Evolutionary conservation across 2,113 vertebrate genomes (phyloP).

Genomic region (Nothoprocta perdicaria): DNA sequence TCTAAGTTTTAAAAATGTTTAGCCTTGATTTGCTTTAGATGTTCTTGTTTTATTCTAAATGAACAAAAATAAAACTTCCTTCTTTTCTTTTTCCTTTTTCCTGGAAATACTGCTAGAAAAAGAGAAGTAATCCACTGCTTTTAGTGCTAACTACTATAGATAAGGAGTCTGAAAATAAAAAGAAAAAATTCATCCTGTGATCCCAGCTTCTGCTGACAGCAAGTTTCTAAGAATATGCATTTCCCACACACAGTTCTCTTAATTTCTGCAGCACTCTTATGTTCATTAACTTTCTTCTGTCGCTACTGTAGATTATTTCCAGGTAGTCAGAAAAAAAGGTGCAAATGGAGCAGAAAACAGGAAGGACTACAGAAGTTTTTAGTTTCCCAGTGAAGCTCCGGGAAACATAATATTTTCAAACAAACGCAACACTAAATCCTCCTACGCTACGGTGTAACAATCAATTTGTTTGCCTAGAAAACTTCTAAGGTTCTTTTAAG

Average conservation of each 20-base stretch:
- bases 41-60: neutral
- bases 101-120: neutral
- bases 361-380: neutral
- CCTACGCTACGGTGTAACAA: slow-evolving; percentile 37
- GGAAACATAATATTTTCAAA: slow-evolving; percentile 39
- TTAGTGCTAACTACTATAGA: neutral
- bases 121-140: neutral
- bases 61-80: neutral
- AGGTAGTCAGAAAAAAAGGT: neutral
- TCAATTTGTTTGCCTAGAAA: slow-evolving; percentile 56
- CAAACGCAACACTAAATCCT: slow-evolving; percentile 41
- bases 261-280: slow-evolving; percentile 30
- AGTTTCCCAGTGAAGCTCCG: slow-evolving; percentile 11
- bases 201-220: slow-evolving; percentile 33
- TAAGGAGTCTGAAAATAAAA: slow-evolving; percentile 12
- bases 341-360: slow-evolving; percentile 29
- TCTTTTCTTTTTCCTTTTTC: neutral
- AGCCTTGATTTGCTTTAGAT: neutral
- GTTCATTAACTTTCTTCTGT: slow-evolving; percentile 36
- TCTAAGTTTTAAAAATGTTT: neutral
- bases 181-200: slow-evolving; percentile 3
- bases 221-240: slow-evolving; percentile 22
- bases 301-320: neutral
- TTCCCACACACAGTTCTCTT: slow-evolving; percentile 5
- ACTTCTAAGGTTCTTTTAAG: slow-evolving; percentile 40